Evolutionary conservation across 2,113 vertebrate species (phyloP).

Genomic region (Oncorhynchus clarkii): DNA sequence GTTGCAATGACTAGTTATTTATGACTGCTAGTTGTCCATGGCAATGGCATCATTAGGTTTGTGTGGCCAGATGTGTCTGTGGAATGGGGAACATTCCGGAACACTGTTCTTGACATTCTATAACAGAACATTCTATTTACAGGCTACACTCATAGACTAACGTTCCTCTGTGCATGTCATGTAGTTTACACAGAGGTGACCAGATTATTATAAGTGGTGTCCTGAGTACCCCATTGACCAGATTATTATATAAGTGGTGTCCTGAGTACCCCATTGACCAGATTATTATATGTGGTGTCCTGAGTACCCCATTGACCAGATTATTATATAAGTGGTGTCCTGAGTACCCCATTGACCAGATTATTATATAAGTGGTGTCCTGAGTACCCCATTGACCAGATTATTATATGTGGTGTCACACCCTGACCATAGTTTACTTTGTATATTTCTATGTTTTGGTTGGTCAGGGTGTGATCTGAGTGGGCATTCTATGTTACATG

Average conservation of each 20-base stretch:
- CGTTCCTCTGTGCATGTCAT: not conserved
- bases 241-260: too few species aligned
- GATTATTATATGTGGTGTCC: not conserved
- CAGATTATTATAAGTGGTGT: not conserved
- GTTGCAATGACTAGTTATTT: conserved; percentile 40
- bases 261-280: not conserved
- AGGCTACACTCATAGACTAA: conserved; percentile 20
- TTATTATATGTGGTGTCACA: not conserved
- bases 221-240: not conserved
- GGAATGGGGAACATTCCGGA: conserved; percentile 47
- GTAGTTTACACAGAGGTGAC: too few species aligned
- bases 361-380: not conserved
- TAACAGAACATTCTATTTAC: too few species aligned
- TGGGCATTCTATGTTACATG: too few species aligned
- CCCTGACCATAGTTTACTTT: too few species aligned
- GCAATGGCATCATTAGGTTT: too few species aligned
- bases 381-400: not conserved
- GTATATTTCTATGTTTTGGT: too few species aligned
- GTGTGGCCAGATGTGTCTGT: conserved; percentile 52
- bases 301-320: not conserved
- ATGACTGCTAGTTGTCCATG: conserved; percentile 57
- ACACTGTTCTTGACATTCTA: conserved; percentile 20
- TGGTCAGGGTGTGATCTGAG: too few species aligned
- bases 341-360: not conserved
- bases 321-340: not conserved